Conservation (phyloP, 2,888 invertebrate genomes). For the Isotomurus palustris region DNA sequence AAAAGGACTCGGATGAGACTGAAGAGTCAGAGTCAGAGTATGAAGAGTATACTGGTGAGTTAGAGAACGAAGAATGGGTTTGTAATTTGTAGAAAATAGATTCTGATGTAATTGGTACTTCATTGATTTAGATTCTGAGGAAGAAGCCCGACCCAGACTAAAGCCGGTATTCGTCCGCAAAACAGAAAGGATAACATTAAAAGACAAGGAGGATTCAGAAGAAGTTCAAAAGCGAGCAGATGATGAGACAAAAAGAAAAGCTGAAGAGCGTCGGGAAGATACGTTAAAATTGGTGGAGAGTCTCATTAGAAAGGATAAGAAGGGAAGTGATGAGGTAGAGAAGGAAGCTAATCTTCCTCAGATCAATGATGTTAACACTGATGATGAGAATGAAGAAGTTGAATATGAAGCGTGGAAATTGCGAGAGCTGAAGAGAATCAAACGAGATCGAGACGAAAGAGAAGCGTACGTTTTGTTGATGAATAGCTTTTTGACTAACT, state of each 20-base stretch:
- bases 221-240: slow-evolving; percentile 79
- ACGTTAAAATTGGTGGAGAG: slow-evolving; percentile 87
- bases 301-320: slow-evolving; percentile 74
- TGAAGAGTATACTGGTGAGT: slow-evolving; percentile 67
- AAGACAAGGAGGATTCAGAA: slow-evolving; percentile 86
- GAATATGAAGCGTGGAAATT: slow-evolving; percentile 98
- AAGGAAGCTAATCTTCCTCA: slow-evolving; percentile 54
- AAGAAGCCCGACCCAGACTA: slow-evolving; percentile 83
- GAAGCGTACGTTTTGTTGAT: slow-evolving; percentile 66
- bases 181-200: slow-evolving; percentile 87
- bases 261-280: slow-evolving; percentile 81
- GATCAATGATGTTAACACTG: slow-evolving; percentile 81
- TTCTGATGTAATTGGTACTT: too few species aligned
- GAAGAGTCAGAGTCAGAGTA: slow-evolving; percentile 64
- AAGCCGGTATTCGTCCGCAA: slow-evolving; percentile 94
- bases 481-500: not conserved
- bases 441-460: slow-evolving; percentile 91
- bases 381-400: slow-evolving; percentile 87
- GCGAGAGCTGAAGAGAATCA: slow-evolving; percentile 90
- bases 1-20: slow-evolving; percentile 51
- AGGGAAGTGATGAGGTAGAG: slow-evolving; percentile 40
- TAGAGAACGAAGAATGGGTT: not conserved
- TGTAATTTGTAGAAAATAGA: not conserved
- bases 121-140: slow-evolving; percentile 61
- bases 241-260: slow-evolving; percentile 67